These are phyloP conservation scores for Masnerella sp. DNA, from an alignment of 2,888 invertebrate genomes.

Conservation along the genomic window DNA sequence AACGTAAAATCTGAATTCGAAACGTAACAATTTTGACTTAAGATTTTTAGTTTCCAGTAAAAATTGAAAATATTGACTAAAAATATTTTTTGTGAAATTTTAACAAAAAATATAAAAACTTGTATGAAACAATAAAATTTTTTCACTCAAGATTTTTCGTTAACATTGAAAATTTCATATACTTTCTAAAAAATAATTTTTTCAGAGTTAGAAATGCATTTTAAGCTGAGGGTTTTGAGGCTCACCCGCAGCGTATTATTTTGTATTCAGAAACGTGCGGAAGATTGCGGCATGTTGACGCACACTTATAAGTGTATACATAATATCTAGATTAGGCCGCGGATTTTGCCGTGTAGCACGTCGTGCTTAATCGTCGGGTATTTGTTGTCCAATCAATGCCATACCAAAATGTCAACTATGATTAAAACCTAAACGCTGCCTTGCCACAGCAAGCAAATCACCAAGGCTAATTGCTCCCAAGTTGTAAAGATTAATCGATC, in stretches of 20 bases:
- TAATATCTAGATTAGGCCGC: constrained; percentile 3
- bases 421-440: constrained; percentile 32
- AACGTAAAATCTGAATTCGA: constrained; percentile 30
- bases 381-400: constrained; percentile 39
- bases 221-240: constrained; percentile 44
- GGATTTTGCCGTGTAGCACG: constrained; percentile 1
- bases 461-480: constrained; percentile 11
- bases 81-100: no score
- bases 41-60: no score
- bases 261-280: constrained; percentile 25
- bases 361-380: constrained; percentile 26
- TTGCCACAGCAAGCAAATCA: constrained; percentile 10
- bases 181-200: no score
- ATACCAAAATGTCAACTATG: constrained; percentile 38
- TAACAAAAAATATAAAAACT: no score
- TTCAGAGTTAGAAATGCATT: no score
- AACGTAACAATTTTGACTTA: no score
- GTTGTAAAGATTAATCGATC: constrained; percentile 35
- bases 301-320: neutral
- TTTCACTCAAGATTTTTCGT: no score
- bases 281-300: neutral
- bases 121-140: no score
- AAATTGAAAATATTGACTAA: no score
- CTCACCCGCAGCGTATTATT: constrained; percentile 37
- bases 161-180: no score